Evolutionary conservation across 2,113 vertebrate species (phyloP).

Genomic region (Baryphthengus martii): DNA sequence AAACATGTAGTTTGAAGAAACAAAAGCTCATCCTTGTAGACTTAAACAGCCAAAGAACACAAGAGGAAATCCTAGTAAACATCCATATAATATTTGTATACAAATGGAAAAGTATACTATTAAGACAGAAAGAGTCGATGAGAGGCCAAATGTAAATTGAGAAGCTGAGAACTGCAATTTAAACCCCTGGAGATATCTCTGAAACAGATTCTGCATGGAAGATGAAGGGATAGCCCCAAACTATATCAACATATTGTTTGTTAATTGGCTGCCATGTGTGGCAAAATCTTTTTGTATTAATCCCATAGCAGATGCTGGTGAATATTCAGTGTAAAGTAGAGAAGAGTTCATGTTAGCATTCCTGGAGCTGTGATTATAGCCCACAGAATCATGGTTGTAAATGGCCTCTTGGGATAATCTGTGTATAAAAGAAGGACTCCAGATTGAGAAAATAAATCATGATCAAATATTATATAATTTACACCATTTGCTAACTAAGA

Average conservation of each 20-base stretch:
- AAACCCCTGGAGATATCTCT: constrained; percentile 15
- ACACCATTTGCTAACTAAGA: constrained; percentile 1
- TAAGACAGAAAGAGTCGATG: constrained; percentile 19
- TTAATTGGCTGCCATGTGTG: constrained; percentile 66
- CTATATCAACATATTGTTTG: constrained; percentile 59
- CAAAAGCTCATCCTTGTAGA: not conserved
- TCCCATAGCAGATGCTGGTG: constrained; percentile 68
- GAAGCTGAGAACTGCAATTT: not conserved
- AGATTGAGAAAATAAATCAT: constrained; percentile 61
- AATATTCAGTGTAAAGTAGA: constrained; percentile 68
- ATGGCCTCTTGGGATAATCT: constrained; percentile 51
- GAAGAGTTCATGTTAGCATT: constrained; percentile 57
- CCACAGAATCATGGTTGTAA: constrained; percentile 19
- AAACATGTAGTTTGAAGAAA: not conserved
- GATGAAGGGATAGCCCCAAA: constrained; percentile 31
- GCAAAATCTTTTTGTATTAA: constrained; percentile 60
- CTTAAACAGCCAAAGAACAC: not conserved
- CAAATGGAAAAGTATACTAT: not conserved
- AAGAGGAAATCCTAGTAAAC: not conserved
- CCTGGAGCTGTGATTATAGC: constrained; percentile 45
- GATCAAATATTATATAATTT: constrained; percentile 48
- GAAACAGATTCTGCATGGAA: constrained; percentile 26
- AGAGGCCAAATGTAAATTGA: constrained; percentile 41
- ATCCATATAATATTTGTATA: not conserved
- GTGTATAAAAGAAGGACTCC: constrained; percentile 32